phyloP scores from a whole-genome alignment of 2,113 vertebrate species.

The Rhea americana region DNA sequence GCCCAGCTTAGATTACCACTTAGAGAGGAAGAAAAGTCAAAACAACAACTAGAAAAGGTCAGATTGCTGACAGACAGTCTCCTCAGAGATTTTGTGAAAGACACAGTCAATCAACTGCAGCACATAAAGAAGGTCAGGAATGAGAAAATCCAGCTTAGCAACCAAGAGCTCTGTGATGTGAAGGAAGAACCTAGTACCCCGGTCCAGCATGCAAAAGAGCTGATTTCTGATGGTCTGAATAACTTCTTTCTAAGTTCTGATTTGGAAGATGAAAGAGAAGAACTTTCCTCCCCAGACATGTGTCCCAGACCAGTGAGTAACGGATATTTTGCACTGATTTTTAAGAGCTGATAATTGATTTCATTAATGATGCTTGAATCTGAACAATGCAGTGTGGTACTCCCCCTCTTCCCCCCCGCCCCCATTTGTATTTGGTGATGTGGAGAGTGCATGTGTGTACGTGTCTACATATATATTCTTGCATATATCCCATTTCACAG shows the following conservation, averaged over 20 bases:
- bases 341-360: background rate
- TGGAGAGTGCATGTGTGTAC: background rate
- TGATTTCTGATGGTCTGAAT: conserved; percentile 69
- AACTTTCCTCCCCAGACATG: conserved; percentile 91
- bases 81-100: conserved; percentile 83
- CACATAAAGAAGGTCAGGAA: conserved; percentile 86
- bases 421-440: background rate
- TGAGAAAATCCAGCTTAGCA: conserved; percentile 86
- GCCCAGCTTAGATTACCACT: conserved; percentile 69
- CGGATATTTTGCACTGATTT: background rate
- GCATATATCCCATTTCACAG: background rate
- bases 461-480: background rate
- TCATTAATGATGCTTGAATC: background rate
- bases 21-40: conserved; percentile 55
- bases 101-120: conserved; percentile 84
- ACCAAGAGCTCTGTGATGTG: conserved; percentile 67
- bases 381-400: background rate
- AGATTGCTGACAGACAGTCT: conserved; percentile 84
- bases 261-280: conserved; percentile 85
- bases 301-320: conserved; percentile 89
- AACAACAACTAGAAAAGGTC: conserved; percentile 73
- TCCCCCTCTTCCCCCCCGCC: no score
- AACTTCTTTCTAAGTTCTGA: conserved; percentile 75
- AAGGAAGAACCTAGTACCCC: conserved; percentile 41
- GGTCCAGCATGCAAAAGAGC: conserved; percentile 48